Percentiles rank a stretch among this genome's conserved stretches.
These are phyloP conservation scores for Lagria hirta DNA, from an alignment of 2,888 invertebrate species.

Conservation along the genomic window DNA sequence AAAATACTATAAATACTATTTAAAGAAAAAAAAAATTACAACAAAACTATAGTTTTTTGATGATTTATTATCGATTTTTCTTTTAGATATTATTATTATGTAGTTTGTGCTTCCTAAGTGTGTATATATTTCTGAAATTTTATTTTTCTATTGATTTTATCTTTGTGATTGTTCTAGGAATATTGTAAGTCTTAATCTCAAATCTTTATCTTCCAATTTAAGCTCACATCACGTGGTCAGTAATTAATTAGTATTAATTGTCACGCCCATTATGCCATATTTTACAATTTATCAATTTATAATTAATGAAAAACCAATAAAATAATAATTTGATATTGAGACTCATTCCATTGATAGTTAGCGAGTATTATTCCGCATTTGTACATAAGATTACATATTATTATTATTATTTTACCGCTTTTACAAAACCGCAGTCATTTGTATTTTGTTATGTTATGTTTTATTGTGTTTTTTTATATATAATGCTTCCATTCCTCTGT, in stretches of 20 bases:
- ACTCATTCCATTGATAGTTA: slow-evolving; percentile 16
- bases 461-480: slow-evolving; percentile 30
- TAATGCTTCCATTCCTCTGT: slow-evolving; percentile 39
- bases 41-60: slow-evolving; percentile 1
- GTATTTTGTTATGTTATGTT: slow-evolving; percentile 28
- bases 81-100: no score
- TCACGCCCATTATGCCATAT: slow-evolving; percentile 1
- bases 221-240: slow-evolving; percentile 10
- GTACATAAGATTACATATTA: slow-evolving; percentile 18
- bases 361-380: slow-evolving; percentile 14
- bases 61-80: no score
- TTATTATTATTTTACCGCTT: slow-evolving; percentile 9
- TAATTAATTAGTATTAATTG: slow-evolving; percentile 3
- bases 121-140: slow-evolving; percentile 7
- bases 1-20: not conserved
- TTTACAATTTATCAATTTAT: not conserved
- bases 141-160: slow-evolving; percentile 6
- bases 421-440: slow-evolving; percentile 16
- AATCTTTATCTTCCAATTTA: not conserved
- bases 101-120: slow-evolving; percentile 13
- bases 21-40: slow-evolving; percentile 1
- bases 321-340: slow-evolving; percentile 6
- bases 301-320: slow-evolving; percentile 1
- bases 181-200: not conserved
- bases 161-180: slow-evolving; percentile 5